These are phyloP conservation scores for Micrasema longulum DNA, from an alignment of 1,140 invertebrate species.

Conservation along the genomic window DNA sequence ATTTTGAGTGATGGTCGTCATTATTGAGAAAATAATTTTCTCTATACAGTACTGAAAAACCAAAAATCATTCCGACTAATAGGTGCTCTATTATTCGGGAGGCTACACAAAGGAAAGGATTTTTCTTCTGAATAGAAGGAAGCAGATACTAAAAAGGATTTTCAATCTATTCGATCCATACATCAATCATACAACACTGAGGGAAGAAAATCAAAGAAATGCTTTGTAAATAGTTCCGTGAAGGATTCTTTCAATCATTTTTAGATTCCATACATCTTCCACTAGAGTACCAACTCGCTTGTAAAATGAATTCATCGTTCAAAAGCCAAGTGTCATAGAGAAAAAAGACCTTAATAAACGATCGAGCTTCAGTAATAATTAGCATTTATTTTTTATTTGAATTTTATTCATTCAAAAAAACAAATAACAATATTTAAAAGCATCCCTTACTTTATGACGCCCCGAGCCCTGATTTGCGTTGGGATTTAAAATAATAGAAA, in stretches of 20 bases:
- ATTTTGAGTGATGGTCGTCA: slow-evolving; percentile 29
- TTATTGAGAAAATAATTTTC: slow-evolving; percentile 20
- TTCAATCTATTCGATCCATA: slow-evolving; percentile 28
- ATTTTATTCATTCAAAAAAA: no score
- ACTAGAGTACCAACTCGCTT: no score
- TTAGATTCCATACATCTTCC: slow-evolving; percentile 20
- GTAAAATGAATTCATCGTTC: no score
- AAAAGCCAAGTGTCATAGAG: no score
- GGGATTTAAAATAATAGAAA: no score
- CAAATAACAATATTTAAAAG: no score
- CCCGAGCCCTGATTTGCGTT: no score
- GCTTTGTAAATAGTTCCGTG: slow-evolving; percentile 13
- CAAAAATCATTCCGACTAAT: slow-evolving; percentile 49
- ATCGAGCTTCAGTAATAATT: no score
- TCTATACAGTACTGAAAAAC: slow-evolving; percentile 36
- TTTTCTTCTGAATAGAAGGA: background rate
- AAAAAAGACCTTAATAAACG: no score
- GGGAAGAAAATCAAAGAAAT: slow-evolving; percentile 33
- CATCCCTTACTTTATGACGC: no score
- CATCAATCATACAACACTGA: slow-evolving; percentile 25
- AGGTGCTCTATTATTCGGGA: slow-evolving; percentile 37
- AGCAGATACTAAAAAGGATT: slow-evolving; percentile 15
- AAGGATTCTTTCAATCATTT: slow-evolving; percentile 12
- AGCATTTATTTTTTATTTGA: no score
- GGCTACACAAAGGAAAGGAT: slow-evolving; percentile 20